phyloP scores from a whole-genome alignment of 2,113 vertebrate genomes.

The Gorsachius goisagi region DNA sequence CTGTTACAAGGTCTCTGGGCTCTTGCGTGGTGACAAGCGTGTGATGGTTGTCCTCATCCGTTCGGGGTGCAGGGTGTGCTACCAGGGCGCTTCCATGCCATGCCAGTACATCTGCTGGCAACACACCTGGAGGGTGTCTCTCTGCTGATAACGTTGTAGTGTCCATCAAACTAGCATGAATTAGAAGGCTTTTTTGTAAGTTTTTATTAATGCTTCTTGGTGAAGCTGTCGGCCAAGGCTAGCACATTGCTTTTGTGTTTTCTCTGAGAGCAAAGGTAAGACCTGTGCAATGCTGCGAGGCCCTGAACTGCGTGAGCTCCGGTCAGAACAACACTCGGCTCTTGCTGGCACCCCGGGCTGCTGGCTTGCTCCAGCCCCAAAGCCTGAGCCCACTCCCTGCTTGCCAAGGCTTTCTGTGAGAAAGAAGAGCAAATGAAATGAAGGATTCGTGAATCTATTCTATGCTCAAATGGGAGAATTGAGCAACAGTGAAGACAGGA shows the following conservation, averaged over 20 bases:
- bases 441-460: not conserved
- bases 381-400: not conserved
- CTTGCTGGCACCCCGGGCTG: not conserved
- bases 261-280: not conserved
- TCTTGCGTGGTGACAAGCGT: not conserved
- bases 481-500: not conserved
- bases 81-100: not conserved
- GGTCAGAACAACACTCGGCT: not conserved
- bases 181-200: not conserved
- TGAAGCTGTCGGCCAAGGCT: not conserved
- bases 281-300: not conserved
- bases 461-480: not conserved
- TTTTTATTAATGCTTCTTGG: not conserved
- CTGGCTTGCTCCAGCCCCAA: not conserved
- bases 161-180: not conserved
- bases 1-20: not conserved
- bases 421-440: not conserved
- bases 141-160: not conserved
- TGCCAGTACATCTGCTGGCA: not conserved
- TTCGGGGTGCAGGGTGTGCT: not conserved
- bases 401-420: not conserved
- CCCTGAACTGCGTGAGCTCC: not conserved
- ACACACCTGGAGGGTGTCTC: rapidly evolving
- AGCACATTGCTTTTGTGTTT: not conserved
- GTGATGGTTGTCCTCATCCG: not conserved